Conservation (phyloP, 2,888 invertebrate genomes). For the Andrena camellia region DNA sequence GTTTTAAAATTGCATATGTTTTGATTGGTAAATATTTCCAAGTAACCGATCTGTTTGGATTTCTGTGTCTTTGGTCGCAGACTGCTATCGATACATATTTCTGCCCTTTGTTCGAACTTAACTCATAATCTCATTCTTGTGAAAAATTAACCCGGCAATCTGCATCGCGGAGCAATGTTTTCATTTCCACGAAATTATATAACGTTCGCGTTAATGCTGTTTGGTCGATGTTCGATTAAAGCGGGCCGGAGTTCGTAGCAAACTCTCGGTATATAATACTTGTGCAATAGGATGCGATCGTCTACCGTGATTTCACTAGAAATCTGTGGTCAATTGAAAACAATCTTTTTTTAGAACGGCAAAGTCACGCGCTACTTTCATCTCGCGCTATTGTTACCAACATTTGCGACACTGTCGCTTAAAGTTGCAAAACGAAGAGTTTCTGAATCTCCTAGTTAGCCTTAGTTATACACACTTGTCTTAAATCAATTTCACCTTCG, state of each 20-base stretch:
- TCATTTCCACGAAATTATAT: neutral
- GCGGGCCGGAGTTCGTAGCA: neutral
- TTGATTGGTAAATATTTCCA: constrained; percentile 36
- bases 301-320: constrained; percentile 21
- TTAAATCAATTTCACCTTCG: neutral
- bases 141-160: neutral
- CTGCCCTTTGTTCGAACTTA: neutral
- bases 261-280: neutral
- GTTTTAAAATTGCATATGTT: neutral
- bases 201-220: neutral
- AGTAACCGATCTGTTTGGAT: neutral
- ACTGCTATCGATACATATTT: neutral
- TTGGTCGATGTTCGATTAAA: neutral
- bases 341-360: neutral
- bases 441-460: too few species aligned
- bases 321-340: neutral
- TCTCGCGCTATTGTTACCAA: neutral
- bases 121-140: neutral
- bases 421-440: neutral
- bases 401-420: neutral
- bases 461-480: too few species aligned
- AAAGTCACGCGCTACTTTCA: neutral
- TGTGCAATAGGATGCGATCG: constrained; percentile 18
- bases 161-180: neutral
- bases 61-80: constrained; percentile 5